Conservation (phyloP, 2,113 vertebrate genomes). For the Mormyrus lacerda region DNA sequence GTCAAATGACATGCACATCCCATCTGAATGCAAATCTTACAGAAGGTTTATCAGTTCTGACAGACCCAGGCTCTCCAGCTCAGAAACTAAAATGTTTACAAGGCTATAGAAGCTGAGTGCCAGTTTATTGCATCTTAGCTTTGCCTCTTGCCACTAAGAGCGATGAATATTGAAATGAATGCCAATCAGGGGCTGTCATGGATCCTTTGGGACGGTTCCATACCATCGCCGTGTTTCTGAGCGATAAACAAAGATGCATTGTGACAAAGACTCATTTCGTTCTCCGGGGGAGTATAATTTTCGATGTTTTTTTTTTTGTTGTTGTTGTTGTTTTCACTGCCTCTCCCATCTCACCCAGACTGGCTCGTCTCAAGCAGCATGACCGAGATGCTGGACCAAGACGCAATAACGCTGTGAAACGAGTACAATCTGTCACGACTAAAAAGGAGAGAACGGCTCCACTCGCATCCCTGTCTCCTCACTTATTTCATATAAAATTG, state of each 20-base stretch:
- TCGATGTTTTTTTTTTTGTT: not conserved
- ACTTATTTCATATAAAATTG: slow-evolving; percentile 46
- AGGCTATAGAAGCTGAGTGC: slow-evolving; percentile 1
- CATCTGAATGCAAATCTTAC: slow-evolving; percentile 21
- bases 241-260: slow-evolving; percentile 40
- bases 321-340: not conserved
- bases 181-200: slow-evolving; percentile 19
- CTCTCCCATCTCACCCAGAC: slow-evolving; percentile 28
- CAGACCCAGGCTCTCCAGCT: not conserved
- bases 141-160: slow-evolving; percentile 25
- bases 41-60: slow-evolving; percentile 13
- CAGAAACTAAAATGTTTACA: not conserved
- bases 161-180: slow-evolving; percentile 34
- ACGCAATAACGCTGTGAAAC: slow-evolving; percentile 31
- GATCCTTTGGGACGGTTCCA: not conserved
- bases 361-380: slow-evolving; percentile 41
- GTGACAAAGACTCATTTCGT: slow-evolving; percentile 36
- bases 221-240: slow-evolving; percentile 29
- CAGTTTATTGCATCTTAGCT: slow-evolving; percentile 34
- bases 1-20: slow-evolving; percentile 3
- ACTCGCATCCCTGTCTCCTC: slow-evolving; percentile 34
- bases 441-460: slow-evolving; percentile 35
- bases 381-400: slow-evolving; percentile 31
- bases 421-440: slow-evolving; percentile 40
- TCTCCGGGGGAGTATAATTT: not conserved